Conservation (phyloP, 2,888 invertebrate genomes). For the Neria commutata region DNA sequence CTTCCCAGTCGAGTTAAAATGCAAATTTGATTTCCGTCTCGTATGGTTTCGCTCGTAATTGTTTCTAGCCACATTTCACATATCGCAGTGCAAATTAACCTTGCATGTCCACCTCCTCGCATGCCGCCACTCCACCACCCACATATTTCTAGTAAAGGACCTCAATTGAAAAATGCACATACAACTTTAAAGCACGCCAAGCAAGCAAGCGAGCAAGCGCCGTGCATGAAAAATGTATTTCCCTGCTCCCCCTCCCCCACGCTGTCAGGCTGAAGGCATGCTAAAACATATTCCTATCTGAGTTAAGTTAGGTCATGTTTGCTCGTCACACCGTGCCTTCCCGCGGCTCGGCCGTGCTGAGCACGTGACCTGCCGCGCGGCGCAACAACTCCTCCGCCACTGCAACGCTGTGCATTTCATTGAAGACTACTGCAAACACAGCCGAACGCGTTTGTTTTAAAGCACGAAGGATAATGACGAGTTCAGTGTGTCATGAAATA, state of each 20-base stretch:
- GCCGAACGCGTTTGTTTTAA: background rate
- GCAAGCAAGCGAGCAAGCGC: background rate
- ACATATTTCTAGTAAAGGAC: background rate
- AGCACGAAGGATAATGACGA: constrained; percentile 21
- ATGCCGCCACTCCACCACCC: background rate
- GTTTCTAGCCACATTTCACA: constrained; percentile 3
- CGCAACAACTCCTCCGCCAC: background rate
- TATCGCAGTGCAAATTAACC: background rate
- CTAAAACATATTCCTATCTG: background rate
- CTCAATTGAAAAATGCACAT: background rate
- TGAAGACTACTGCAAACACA: background rate
- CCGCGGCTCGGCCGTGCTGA: background rate
- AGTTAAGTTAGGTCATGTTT: constrained; percentile 1
- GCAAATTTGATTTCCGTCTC: background rate
- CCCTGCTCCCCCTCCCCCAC: too few relatives aligned
- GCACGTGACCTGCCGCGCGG: background rate
- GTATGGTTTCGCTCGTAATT: too few relatives aligned
- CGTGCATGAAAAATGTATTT: background rate
- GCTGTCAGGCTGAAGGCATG: background rate
- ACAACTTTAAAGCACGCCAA: background rate
- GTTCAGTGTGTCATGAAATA: constrained; percentile 39
- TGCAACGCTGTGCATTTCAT: background rate
- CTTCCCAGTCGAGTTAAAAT: background rate
- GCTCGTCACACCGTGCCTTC: background rate
- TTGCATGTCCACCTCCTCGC: background rate